phyloP scores from a whole-genome alignment of 2,113 vertebrate species.

The Pelvicachromis taeniatus region DNA sequence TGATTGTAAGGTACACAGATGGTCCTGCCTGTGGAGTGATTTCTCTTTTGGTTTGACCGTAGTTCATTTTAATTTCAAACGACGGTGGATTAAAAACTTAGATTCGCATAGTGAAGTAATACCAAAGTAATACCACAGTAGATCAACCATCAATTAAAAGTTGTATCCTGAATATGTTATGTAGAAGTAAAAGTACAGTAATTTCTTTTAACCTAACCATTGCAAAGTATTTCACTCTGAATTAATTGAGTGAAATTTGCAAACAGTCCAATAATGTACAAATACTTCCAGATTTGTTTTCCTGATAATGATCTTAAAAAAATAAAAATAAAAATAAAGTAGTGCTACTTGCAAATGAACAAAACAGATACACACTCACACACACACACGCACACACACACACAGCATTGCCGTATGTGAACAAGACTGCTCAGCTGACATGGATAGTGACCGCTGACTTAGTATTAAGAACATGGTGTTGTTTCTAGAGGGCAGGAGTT shows the following conservation, averaged over 20 bases:
- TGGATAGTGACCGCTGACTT: slow-evolving; percentile 46
- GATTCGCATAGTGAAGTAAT: neutral
- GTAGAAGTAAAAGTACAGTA: neutral
- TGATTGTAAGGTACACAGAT: slow-evolving; percentile 53
- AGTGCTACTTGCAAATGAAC: neutral
- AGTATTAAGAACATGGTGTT: slow-evolving; percentile 60
- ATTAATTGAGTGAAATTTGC: neutral
- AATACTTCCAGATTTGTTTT: neutral
- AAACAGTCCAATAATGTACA: neutral
- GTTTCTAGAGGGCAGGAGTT: slow-evolving; percentile 55
- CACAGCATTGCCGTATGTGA: slow-evolving; percentile 5
- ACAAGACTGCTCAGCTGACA: slow-evolving; percentile 37
- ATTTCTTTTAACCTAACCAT: neutral
- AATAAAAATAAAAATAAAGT: neutral
- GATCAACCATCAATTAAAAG: neutral
- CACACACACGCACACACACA: neutral
- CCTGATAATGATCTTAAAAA: neutral
- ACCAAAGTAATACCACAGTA: neutral
- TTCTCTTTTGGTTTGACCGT: neutral
- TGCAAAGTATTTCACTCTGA: neutral
- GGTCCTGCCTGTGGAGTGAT: neutral
- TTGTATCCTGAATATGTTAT: neutral
- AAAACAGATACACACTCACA: neutral
- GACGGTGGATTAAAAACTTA: neutral
- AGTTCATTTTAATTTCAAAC: neutral